Percentiles rank a stretch among this genome's conserved stretches.
phyloP scores from a whole-genome alignment of 2,113 vertebrate genomes.

The Phasianus colchicus region DNA sequence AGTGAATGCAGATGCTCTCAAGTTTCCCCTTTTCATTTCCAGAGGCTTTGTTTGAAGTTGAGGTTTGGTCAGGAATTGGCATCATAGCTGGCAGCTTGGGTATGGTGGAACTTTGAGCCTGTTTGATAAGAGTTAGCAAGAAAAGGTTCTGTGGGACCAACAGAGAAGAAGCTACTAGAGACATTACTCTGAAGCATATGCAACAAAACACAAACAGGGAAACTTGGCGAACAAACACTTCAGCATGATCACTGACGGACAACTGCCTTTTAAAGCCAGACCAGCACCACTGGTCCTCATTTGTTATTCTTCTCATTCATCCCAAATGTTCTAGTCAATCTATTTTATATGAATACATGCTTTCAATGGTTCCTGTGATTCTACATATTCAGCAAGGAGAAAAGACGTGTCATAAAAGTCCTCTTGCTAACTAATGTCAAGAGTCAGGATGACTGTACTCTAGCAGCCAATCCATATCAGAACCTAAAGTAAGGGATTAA shows the following conservation, averaged over 20 bases:
- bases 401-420: background rate
- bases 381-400: background rate
- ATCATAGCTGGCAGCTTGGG: background rate
- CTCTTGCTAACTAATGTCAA: background rate
- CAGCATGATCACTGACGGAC: background rate
- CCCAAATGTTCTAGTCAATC: background rate
- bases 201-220: background rate
- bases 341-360: background rate
- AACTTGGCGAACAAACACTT: background rate
- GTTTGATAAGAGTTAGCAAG: background rate
- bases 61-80: background rate
- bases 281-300: background rate
- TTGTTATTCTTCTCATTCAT: background rate
- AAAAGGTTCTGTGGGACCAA: background rate
- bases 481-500: background rate
- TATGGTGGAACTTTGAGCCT: background rate
- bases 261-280: background rate
- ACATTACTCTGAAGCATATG: background rate
- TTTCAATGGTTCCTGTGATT: background rate
- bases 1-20: background rate
- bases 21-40: background rate
- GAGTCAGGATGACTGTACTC: background rate
- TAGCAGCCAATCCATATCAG: background rate
- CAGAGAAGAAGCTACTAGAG: background rate
- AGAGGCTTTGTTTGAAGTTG: background rate